Conservation (phyloP, 2,888 invertebrate species). For the Drosophila quinaria region DNA sequence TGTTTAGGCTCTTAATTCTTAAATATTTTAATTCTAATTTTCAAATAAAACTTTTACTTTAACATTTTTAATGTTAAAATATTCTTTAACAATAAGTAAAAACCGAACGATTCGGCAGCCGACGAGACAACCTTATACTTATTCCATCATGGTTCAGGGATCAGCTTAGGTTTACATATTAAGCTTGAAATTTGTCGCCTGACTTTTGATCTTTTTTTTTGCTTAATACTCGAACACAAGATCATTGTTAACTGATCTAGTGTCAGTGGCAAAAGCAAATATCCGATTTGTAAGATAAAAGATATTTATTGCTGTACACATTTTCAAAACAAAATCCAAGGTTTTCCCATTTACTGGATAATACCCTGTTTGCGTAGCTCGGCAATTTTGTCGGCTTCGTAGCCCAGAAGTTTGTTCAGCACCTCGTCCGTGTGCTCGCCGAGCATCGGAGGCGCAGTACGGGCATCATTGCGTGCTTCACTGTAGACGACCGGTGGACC, state of each 20-base stretch:
- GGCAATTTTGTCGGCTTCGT: conserved; percentile 88
- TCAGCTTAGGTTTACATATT: not conserved
- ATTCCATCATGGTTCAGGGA: no score
- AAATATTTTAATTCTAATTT: no score
- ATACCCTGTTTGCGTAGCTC: conserved; percentile 71
- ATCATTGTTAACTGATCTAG: not conserved
- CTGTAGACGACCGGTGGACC: conserved; percentile 95
- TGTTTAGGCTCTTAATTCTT: no score
- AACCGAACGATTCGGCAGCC: no score
- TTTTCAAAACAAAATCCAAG: not conserved
- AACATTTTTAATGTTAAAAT: no score
- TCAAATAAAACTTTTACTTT: no score
- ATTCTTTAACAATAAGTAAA: no score
- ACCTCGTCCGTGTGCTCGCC: conserved; percentile 95
- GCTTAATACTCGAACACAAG: not conserved
- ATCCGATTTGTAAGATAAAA: not conserved
- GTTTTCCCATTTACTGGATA: conserved; percentile 67
- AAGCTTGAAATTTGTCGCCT: not conserved
- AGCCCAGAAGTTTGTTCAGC: conserved; percentile 89
- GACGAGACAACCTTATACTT: no score
- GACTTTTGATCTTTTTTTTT: not conserved
- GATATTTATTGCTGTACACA: not conserved
- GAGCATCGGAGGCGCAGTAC: conserved; percentile 92
- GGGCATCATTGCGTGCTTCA: conserved; percentile 89
- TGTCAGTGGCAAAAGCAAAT: not conserved